Evolutionary conservation across 2,888 invertebrate species (phyloP), one percentile per base, ranked within the genome.

Genomic region (Zaprionus bogoriensis): DNA sequence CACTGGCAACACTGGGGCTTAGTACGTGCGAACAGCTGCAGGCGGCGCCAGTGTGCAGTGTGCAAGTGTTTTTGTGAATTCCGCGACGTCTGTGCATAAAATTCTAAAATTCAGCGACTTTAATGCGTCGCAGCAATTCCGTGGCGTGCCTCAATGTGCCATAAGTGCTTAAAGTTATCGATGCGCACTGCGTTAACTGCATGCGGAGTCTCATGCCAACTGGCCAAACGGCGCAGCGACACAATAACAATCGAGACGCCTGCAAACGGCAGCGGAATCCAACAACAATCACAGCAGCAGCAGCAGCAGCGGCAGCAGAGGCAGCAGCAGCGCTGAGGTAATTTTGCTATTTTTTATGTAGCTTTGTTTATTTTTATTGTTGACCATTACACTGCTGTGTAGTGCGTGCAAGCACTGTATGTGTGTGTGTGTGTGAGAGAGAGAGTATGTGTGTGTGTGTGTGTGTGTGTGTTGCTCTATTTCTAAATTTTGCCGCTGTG

Each of bases 1-100:
- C 20, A 30, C n/a, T n/a, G n/a, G n/a, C n/a, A n/a, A 1, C 3
- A 1, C 12, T 20, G 9, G 1, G 4, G 1, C 10, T 25, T 65
- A 68, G 72, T 72, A 61, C 57, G n/a, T n/a, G 38, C 39, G 61
- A 51, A 65, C 72, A 72, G 72, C 72, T 61, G 72, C 72, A 72
- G 73, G 73, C 52, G 73, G 73, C 73, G 73, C 73, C 54, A 73
- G 38, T 62, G 70, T 73, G 68, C 59, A 57, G 58, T 72, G 58
- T 72, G 72, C 57, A 67, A 74, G 69, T 73, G 73, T 73, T 67
- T 72, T 73, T 69, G 67, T 74, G 73, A 73, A 69, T 77, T 87
- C 73, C 79, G 80, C 76, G 87, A 87, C 85, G 87, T 87, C 87
- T 88, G 87, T 87, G 86, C 70, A 68, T 71, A 77, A 78, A 80